A percentile compares a stretch with the other conserved stretches of the same genome.
Evolutionary conservation across 64 coral and sea anemone genomes (phyloP).

Genomic region (Cladopsammia gracilis): DNA sequence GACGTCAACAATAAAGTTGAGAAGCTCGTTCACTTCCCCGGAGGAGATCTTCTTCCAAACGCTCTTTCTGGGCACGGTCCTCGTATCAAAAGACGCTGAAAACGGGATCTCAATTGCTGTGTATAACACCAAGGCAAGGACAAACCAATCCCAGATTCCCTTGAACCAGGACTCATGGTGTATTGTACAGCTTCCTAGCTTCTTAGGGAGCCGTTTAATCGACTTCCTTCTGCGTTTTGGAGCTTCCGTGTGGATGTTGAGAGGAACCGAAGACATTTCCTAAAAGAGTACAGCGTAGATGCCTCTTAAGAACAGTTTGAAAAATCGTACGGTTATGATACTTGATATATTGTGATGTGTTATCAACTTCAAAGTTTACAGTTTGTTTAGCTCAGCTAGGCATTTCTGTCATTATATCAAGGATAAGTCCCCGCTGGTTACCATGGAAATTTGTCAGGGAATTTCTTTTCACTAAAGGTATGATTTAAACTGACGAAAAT

Average conservation of each 20-base stretch:
- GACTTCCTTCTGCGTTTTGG: not conserved
- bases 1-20: slow-evolving; percentile 83
- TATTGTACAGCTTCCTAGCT: slow-evolving; percentile 45
- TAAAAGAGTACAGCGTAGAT: not conserved
- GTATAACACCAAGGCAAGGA: slow-evolving; percentile 80
- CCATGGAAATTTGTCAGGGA: no score
- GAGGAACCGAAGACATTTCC: not conserved
- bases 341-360: no score
- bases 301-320: no score
- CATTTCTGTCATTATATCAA: no score
- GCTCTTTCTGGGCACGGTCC: not conserved
- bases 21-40: slow-evolving; percentile 1
- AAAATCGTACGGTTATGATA: no score
- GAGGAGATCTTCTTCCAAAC: slow-evolving; percentile 14
- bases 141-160: slow-evolving; percentile 87
- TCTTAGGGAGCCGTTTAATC: not conserved
- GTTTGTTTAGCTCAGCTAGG: no score
- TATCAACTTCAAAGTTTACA: no score
- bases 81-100: slow-evolving; percentile 67
- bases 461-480: no score
- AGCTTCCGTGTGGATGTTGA: not conserved
- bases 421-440: no score
- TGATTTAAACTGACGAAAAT: no score
- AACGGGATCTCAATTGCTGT: slow-evolving; percentile 90
- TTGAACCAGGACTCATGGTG: slow-evolving; percentile 84